phyloP scores from a whole-genome alignment of 2,797 vertebrate genomes.

The Hyperoplus immaculatus region DNA sequence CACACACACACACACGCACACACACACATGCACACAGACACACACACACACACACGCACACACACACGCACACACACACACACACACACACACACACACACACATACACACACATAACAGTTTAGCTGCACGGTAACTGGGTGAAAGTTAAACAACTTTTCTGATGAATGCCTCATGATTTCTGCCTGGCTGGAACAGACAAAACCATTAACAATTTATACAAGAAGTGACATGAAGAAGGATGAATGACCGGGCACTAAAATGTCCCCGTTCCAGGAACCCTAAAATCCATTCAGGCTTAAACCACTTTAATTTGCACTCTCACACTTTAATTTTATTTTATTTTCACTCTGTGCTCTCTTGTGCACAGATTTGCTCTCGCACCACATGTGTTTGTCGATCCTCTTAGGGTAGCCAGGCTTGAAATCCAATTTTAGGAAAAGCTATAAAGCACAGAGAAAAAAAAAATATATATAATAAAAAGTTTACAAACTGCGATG shows the following conservation, averaged over 20 bases:
- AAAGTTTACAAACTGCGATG: conserved; percentile 68
- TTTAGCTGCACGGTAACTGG: conserved; percentile 30
- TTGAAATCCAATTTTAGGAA: conserved; percentile 82
- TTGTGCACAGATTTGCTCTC: conserved; percentile 69
- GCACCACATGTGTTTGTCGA: conserved; percentile 76
- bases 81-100: too few relatives aligned
- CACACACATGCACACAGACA: too few relatives aligned
- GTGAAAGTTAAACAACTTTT: conserved; percentile 39
- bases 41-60: too few relatives aligned
- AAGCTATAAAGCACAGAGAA: conserved; percentile 69
- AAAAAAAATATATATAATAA: conserved; percentile 47
- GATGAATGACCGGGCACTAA: conserved; percentile 63
- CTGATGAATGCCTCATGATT: conserved; percentile 44
- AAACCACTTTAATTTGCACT: conserved; percentile 72
- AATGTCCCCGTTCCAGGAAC: conserved; percentile 50
- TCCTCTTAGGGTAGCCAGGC: conserved; percentile 78
- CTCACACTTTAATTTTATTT: conserved; percentile 47
- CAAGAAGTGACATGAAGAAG: conserved; percentile 51
- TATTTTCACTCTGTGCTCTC: conserved; percentile 40
- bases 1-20: too few relatives aligned
- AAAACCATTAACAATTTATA: conserved; percentile 66
- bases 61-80: too few relatives aligned
- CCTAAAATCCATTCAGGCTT: conserved; percentile 67
- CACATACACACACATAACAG: not conserved
- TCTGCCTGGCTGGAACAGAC: conserved; percentile 49